These are phyloP conservation scores for Anarhynchus alexandrinus DNA, from an alignment of 2,113 vertebrate species.

Conservation along the genomic window DNA sequence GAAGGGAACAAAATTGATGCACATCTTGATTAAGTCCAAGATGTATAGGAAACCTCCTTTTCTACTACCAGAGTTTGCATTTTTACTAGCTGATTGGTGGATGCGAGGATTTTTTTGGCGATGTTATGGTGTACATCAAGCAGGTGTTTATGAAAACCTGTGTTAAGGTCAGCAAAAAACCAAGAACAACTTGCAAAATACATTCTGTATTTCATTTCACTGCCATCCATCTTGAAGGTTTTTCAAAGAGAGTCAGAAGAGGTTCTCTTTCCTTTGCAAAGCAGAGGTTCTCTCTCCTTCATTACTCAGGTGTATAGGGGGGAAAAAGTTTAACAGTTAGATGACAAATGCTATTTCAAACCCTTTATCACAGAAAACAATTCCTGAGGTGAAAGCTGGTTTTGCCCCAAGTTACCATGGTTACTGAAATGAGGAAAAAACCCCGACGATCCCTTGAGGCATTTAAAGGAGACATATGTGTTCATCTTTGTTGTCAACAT, in stretches of 20 bases:
- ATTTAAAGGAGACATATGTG: constrained; percentile 40
- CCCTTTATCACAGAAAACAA: constrained; percentile 22
- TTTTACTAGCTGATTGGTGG: background rate
- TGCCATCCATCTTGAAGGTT: background rate
- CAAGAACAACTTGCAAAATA: background rate
- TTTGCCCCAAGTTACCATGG: constrained; percentile 22
- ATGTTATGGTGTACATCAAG: background rate
- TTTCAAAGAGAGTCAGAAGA: background rate
- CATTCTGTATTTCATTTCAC: background rate
- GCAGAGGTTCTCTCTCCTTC: background rate
- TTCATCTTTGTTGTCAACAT: constrained; percentile 58
- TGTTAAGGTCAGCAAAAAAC: background rate
- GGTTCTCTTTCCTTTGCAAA: background rate
- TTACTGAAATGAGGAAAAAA: constrained; percentile 12
- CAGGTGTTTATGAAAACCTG: background rate
- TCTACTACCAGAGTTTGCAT: background rate
- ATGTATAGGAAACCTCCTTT: background rate
- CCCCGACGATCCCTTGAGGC: background rate
- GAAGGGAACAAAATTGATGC: background rate
- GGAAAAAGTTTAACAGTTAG: background rate
- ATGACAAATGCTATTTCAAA: constrained; percentile 19
- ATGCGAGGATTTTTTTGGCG: background rate
- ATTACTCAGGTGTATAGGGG: background rate
- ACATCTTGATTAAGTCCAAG: background rate
- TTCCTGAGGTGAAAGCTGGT: constrained; percentile 28